Percentiles rank a stretch among this genome's conserved stretches.
Conservation (phyloP, 1,140 invertebrate species). For the Thaumetopoea pityocampa region DNA sequence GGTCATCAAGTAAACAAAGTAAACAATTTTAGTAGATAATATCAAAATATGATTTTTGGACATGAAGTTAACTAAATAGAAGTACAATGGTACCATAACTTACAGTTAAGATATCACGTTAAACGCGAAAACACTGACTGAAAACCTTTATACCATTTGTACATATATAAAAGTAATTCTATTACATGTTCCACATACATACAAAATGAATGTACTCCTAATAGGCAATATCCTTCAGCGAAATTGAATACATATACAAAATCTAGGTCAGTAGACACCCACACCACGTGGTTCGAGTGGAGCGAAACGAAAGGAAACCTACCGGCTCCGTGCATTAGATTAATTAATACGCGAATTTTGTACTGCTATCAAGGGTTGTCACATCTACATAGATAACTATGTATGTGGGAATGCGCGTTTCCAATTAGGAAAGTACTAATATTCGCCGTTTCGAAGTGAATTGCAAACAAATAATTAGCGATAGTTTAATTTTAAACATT, state of each 20-base stretch:
- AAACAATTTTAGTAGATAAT: too few relatives aligned
- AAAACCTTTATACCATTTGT: not conserved
- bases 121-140: not conserved
- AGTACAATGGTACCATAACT: not conserved
- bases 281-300: conserved; percentile 14
- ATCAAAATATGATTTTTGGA: too few relatives aligned
- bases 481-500: too few relatives aligned
- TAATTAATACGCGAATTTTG: conserved; percentile 31
- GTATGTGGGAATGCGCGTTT: too few relatives aligned
- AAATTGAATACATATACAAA: conserved; percentile 36
- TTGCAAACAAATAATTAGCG: too few relatives aligned
- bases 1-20: too few relatives aligned
- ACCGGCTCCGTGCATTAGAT: conserved; percentile 32
- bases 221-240: too few relatives aligned
- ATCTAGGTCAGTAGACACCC: conserved; percentile 39
- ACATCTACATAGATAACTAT: too few relatives aligned
- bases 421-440: too few relatives aligned
- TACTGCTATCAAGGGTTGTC: conserved; percentile 6
- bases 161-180: conserved; percentile 7
- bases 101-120: not conserved
- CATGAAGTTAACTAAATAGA: too few relatives aligned
- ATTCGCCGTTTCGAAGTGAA: too few relatives aligned
- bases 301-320: conserved; percentile 9
- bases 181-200: conserved; percentile 2
- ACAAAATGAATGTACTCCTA: conserved; percentile 6